These are phyloP conservation scores for Caenorhabditis inopinata DNA, from an alignment of 1,140 invertebrate species.

Conservation along the genomic window DNA sequence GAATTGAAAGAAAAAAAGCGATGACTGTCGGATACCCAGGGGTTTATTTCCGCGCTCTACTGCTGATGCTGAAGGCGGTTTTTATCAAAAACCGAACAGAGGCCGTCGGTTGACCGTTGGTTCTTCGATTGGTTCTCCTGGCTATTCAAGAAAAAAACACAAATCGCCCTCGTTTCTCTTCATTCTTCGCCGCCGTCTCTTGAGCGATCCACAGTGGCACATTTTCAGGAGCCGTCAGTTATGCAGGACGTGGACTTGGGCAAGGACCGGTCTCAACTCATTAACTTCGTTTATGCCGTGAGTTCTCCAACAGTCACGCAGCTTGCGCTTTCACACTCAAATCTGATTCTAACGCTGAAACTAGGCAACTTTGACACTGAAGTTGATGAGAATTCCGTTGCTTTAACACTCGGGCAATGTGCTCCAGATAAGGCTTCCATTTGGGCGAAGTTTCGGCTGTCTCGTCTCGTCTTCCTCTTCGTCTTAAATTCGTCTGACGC, in stretches of 20 bases:
- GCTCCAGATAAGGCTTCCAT: too few relatives aligned
- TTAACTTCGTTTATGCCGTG: neutral
- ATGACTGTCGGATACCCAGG: neutral
- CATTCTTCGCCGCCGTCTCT: neutral
- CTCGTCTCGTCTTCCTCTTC: too few relatives aligned
- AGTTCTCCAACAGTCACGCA: too few relatives aligned
- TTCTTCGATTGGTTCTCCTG: conserved; percentile 16
- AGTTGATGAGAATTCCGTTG: too few relatives aligned
- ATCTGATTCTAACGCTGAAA: too few relatives aligned
- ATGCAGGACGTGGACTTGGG: conserved; percentile 29
- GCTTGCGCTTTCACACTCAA: too few relatives aligned
- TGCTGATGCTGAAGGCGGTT: conserved; percentile 26
- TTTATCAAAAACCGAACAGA: conserved; percentile 34
- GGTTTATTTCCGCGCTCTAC: conserved; percentile 32
- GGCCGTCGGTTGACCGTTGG: conserved; percentile 25
- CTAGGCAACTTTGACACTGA: too few relatives aligned
- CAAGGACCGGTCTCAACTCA: conserved; percentile 15
- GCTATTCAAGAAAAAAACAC: neutral
- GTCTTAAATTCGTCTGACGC: too few relatives aligned
- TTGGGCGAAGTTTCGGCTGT: too few relatives aligned
- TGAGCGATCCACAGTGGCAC: neutral
- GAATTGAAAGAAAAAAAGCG: neutral
- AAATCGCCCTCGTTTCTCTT: neutral
- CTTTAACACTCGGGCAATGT: too few relatives aligned
- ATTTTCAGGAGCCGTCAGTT: neutral